Percentiles rank a stretch among this genome's conserved stretches.
These are phyloP conservation scores for Carollia perspicillata DNA, from an alignment of 2,113 vertebrate species.

Conservation along the genomic window DNA sequence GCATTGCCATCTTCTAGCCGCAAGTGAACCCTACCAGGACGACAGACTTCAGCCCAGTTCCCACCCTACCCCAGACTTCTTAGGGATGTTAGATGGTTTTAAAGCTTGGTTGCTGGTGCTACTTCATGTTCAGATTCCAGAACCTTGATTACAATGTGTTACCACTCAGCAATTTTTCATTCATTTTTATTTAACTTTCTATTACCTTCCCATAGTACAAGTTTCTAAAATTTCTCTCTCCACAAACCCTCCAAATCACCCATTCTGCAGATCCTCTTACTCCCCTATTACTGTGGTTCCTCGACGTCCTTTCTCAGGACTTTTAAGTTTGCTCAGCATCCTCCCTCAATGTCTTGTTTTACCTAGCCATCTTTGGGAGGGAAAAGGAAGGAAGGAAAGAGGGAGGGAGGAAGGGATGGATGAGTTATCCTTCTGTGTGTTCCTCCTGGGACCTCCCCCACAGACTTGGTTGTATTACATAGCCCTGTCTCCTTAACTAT, in stretches of 20 bases:
- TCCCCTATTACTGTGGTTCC: neutral
- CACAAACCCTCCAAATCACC: neutral
- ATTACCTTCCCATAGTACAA: neutral
- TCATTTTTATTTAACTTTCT: neutral
- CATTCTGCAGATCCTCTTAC: neutral
- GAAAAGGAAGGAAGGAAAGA: fast-evolving
- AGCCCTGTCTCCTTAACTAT: neutral
- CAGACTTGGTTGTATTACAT: neutral
- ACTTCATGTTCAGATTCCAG: neutral
- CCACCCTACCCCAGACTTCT: neutral
- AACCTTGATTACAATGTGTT: neutral
- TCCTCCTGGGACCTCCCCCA: neutral
- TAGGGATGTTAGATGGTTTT: neutral
- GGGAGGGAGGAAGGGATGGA: neutral
- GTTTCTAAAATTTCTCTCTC: neutral
- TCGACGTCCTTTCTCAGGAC: neutral
- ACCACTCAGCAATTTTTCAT: neutral
- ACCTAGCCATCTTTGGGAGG: neutral
- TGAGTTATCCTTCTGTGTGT: neutral
- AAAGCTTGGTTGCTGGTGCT: neutral
- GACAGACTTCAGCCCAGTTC: too few species aligned
- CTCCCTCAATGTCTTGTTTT: neutral
- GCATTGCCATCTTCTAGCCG: neutral
- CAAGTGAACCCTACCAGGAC: too few species aligned
- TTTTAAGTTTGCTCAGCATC: neutral